Evolutionary conservation across 2,888 invertebrate genomes (phyloP), one percentile per base, ranked within the genome.

Genomic region (Erannis defoliaria): DNA sequence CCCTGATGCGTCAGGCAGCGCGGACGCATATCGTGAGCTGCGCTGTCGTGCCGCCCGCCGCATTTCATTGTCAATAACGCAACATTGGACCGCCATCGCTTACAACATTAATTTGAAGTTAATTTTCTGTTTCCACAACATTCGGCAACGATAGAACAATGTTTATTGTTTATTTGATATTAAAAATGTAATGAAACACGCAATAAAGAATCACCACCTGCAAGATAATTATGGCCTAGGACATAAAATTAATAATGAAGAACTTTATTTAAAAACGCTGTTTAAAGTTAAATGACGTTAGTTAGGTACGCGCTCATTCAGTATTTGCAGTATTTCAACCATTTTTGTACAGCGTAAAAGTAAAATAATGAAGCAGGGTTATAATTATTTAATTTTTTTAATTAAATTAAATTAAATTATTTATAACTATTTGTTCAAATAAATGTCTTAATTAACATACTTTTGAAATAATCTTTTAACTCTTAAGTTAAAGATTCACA

Each of bases 1-100:
- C 58, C 58, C 53, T 53, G 58, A n/a, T 45, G 49, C 43, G 60
- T 49, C 42, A 38, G 26, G 31, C 5, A 33, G 37, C 40, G 62
- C 57, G 21, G 16, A 54, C 35, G 62, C 56, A 37, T 45, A 19
- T 37, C 53, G 49, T 45, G 50, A 50, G n/a, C 29, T 5, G 65
- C 69, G 53, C 62, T 72, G 64, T 74, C 72, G 73, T 77, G 73
- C 69, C 65, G 60, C 26, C 50, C 54, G 45, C 62, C 55, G 64
- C 55, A 60, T 79, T 81, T 82, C 82, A 82, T 80, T 82, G 82
- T 80, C 82, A 82, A 72, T 81, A 80, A 64, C 76, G 81, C 80
- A 81, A 81, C 64, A 59, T 62, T 64, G 69, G 66, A 53, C 55
- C 61, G 67, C 61, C 46, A 62, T 55, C 55, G 38, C 56, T 81